A percentile compares a stretch with the other conserved stretches of the same genome.
These are phyloP conservation scores for Cancer borealis DNA, from an alignment of 2,888 invertebrate species.

Conservation along the genomic window DNA sequence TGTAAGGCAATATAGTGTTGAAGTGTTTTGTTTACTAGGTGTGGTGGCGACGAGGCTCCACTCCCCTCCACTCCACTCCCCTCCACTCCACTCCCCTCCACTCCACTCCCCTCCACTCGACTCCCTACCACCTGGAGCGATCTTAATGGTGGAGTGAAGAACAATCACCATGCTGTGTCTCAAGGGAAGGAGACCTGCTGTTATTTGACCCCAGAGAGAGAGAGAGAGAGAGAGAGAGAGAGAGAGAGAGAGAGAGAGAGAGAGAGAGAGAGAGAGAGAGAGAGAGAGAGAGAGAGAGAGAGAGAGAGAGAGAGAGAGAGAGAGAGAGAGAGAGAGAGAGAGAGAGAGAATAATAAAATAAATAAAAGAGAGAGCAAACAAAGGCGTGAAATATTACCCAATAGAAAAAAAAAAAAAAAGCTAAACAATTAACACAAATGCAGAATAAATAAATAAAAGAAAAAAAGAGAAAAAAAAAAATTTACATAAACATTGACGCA, in stretches of 20 bases:
- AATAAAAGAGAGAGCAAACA: no score
- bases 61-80: no score
- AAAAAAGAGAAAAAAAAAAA: not conserved
- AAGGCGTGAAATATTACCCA: no score
- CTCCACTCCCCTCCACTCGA: no score
- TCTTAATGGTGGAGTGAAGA: no score
- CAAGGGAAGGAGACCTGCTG: no score
- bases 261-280: conserved; percentile 3
- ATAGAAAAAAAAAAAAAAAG: not conserved
- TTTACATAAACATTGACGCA: not conserved
- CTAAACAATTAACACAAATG: not conserved
- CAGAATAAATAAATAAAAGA: not conserved
- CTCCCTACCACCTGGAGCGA: no score
- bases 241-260: not conserved
- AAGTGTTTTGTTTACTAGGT: not conserved
- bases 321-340: conserved; percentile 41
- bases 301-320: conserved; percentile 54
- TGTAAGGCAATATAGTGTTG: not conserved
- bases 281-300: conserved; percentile 35
- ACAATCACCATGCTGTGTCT: no score
- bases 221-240: not conserved
- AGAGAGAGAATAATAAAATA: no score
- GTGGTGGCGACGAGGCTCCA: not conserved
- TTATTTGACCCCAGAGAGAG: no score
- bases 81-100: no score